Base-by-base conservation (phyloP, 2,888 invertebrate species). In the Molanna angustata region DNA sequence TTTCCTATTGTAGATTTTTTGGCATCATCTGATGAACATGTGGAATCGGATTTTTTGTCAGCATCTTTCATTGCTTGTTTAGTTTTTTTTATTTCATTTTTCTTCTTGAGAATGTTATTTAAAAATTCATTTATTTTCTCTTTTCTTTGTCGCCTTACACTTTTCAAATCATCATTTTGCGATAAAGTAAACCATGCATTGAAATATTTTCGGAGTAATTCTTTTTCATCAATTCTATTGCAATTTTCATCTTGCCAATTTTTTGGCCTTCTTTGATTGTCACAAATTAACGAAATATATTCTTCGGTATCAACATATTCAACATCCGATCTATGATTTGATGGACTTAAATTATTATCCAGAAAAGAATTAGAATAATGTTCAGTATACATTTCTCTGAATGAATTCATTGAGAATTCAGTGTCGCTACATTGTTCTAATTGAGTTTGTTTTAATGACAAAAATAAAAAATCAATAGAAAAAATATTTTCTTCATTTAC, bases 61-160 rank as follows among this genome's bases (percentile, higher is more conserved):
- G 32, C 4, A 27, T 11, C 2, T 11, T 33, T 49, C 7, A 14
- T 9, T 44, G 6, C 16, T 31, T 45, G 4, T 43, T 20, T 21
- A 44, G 16, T 48, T 19, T 41, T 21, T 22, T 19, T 31, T 13
- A 55, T 20, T 22, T 55, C 55, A 22, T 58, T 52, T 19, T 58
- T 58, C 22, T 55, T 44, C 22, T 52, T 43, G 7, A 54, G 20
- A 3, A 58, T 39, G 18, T 39, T 45, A 27, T 55, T 48, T n/a
- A 58, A 19, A 50, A 58, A 58, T n/a, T 55, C 37, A 27, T 47
- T 19, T 13, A 58, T 55, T 39, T 49, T 54, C 20, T 58, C 46
- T 35, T 54, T 37, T 33, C 52, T 49, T 1, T 17, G 7, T 32
- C 19, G 17, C 32, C 21, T 32, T 14, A 44, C 45, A 35, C 19